Base-by-base conservation (phyloP, 2,888 invertebrate species). In the Apamea crenata region DNA sequence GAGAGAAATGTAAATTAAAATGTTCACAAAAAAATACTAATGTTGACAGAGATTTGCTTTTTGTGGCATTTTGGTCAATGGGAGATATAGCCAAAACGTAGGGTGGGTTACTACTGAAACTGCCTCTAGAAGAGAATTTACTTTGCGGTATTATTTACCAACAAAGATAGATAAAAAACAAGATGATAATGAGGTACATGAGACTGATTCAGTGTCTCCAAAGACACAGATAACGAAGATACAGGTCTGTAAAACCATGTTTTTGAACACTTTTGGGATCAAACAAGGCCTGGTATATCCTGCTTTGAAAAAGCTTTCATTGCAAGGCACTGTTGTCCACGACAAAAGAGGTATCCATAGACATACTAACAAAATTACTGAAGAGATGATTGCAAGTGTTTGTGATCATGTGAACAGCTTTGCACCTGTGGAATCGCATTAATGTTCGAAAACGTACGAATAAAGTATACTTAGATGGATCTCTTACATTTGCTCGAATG, bases 361-460 rank as follows among this genome's bases (percentile, higher is more conserved):
- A 69, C 78, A 80, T 77, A 73, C 68, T 67, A 70, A 75, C n/a
- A 71, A 71, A 59, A 75, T 76, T 65, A 77, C 82, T 66, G 77
- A 76, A 21, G 84, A 84, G 77, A 80, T 77, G 78, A 77, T 78
- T 61, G 56, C 68, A 36, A 74, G 77, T 71, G 82, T 84, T 63
- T 78, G 78, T 70, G 78, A 72, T 70, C 84, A 84, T 65, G 82
- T 84, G 18, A 80, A 80, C 50, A 74, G 67, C 25, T 73, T 66
- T 74, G 74, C 74, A 40, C 74, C 74, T 66, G 74, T 66, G 66
- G 53, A 74, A 66, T 82, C 82, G n/a, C 83, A 86, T 78, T 85
- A 80, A n/a, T n/a, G n/a, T n/a, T n/a, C n/a, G n/a, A n/a, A n/a
- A n/a, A n/a, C n/a, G n/a, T n/a, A n/a, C n/a, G n/a, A n/a, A n/a